Base-by-base conservation (phyloP, 2,113 vertebrate genomes). In the Cheilinus undulatus region DNA sequence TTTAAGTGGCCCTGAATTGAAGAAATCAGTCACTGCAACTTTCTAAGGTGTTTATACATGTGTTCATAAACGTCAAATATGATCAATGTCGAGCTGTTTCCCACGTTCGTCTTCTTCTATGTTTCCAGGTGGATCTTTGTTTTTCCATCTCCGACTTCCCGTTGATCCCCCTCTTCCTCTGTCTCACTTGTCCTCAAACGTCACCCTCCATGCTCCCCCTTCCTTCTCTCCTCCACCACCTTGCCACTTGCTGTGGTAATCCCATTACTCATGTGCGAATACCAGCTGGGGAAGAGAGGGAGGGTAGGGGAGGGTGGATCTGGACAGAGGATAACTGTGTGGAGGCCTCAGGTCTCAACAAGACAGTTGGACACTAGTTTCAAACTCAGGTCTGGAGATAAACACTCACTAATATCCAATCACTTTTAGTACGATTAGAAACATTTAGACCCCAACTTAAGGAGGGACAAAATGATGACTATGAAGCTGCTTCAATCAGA, bases 251-350 rank as follows among this genome's bases (percentile, higher is more conserved):
- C 88, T 91, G 92, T 89, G 91, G 91, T 93, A 94, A 94, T 94
- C 93, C 91, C 90, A 94, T 93, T 94, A 93, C 92, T 93, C 91
- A 92, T 93, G 90, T 93, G 86, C 51, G 91, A 93, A 93, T 92
- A 93, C 92, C 93, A 94, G 92, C 93, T 93, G 91, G 88, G 90
- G 74, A 78, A 73, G 65, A 82, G 75, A 65, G 27, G 23, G 59
- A 50, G 54, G 45, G 42, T 34, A 42, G 40, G 52, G 84, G 65
- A 64, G 72, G 84, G 79, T 73, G 81, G 79, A 74, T 75, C 77
- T 81, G 81, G 73, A 90, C 78, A 86, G 85, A 85, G 81, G 79
- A 80, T 67, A 80, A 84, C 85, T 88, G 71, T 86, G 69, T 82
- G 17, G 60, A 80, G 76, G 77, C 80, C 75, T 53, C 7, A 24